These are phyloP conservation scores for Bacillus rossius DNA, from an alignment of 1,140 invertebrate genomes.

Conservation along the genomic window DNA sequence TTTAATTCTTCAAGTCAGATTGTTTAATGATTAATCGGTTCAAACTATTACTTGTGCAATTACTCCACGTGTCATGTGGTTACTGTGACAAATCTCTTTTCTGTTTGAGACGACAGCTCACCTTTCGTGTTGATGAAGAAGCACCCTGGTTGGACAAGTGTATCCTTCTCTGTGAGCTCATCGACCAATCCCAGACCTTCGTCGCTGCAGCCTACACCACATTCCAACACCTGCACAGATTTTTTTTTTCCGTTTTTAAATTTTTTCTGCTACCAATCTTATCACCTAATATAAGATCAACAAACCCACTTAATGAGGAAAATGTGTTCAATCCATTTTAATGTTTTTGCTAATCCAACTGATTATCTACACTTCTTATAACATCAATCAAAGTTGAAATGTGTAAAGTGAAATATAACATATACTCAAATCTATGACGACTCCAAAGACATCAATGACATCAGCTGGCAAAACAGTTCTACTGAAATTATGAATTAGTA, in stretches of 20 bases:
- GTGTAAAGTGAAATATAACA: background rate
- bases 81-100: too few relatives aligned
- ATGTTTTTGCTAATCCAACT: too few relatives aligned
- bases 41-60: too few relatives aligned
- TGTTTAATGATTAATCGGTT: too few relatives aligned
- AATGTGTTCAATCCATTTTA: too few relatives aligned
- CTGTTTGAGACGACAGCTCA: conserved; percentile 4
- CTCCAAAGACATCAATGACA: background rate
- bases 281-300: too few relatives aligned
- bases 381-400: background rate
- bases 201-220: conserved; percentile 14
- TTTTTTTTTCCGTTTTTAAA: background rate
- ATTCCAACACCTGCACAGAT: conserved; percentile 17
- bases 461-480: too few relatives aligned
- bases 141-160: conserved; percentile 21
- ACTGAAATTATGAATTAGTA: too few relatives aligned
- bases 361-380: background rate
- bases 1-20: too few relatives aligned
- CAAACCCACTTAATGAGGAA: too few relatives aligned
- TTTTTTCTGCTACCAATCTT: background rate
- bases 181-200: conserved; percentile 25
- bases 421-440: background rate
- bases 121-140: conserved; percentile 24
- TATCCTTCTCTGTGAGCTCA: conserved; percentile 14
- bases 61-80: too few relatives aligned